Conservation (phyloP, 2,797 vertebrate genomes). For the Tympanoctomys barrerae region DNA sequence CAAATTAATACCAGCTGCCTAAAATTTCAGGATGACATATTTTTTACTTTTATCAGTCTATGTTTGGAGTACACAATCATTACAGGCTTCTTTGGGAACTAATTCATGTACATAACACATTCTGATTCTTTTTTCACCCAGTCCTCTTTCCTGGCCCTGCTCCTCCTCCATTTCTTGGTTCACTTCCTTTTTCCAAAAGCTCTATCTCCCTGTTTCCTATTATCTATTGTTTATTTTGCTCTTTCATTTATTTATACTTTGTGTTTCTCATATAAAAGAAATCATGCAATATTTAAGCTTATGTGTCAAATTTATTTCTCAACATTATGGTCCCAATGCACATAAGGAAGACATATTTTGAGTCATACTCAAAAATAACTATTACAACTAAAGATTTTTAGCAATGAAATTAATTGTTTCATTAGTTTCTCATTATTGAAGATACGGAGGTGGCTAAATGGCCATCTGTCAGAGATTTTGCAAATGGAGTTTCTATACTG, state of each 20-base stretch:
- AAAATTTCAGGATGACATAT: conserved; percentile 19
- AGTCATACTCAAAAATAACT: neutral
- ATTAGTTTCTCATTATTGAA: neutral
- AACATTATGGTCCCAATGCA: neutral
- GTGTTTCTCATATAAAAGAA: neutral
- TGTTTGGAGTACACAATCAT: neutral
- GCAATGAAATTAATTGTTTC: conserved; percentile 15
- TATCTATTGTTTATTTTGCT: neutral
- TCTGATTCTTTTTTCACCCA: neutral
- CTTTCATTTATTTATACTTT: neutral
- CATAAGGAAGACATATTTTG: neutral
- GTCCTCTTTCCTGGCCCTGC: neutral
- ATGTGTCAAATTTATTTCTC: neutral
- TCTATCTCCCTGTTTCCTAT: neutral
- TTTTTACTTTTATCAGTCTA: neutral
- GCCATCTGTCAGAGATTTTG: neutral
- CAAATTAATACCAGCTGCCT: neutral
- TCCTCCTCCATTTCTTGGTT: neutral
- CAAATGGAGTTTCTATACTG: neutral
- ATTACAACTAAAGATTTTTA: conserved; percentile 29
- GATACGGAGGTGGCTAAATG: neutral
- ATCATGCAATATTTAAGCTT: neutral
- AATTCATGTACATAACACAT: neutral
- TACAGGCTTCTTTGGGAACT: neutral
- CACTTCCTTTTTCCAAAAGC: neutral